These are phyloP conservation scores for Cordilura impudica DNA, from an alignment of 2,888 invertebrate genomes.

Conservation along the genomic window DNA sequence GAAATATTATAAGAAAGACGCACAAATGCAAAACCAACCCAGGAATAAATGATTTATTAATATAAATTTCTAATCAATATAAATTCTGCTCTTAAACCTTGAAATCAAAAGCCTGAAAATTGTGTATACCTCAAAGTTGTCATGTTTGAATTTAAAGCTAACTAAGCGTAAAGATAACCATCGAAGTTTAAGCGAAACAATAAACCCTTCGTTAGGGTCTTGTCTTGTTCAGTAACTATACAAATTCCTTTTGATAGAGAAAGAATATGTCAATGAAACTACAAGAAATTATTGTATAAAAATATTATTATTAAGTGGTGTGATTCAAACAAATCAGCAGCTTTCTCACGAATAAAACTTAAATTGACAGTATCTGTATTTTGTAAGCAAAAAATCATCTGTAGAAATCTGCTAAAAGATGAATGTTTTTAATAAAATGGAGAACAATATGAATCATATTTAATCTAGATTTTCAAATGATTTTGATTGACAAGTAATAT, in stretches of 20 bases:
- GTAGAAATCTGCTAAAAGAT: not conserved
- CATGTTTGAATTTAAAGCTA: not conserved
- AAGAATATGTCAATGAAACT: not conserved
- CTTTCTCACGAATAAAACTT: not conserved
- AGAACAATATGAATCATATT: not conserved
- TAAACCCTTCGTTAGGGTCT: conserved; percentile 1
- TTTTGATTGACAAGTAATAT: conserved; percentile 46
- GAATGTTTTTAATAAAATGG: conserved; percentile 10
- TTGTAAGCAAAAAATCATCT: conserved; percentile 2
- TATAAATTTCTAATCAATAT: not conserved
- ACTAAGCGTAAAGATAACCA: conserved; percentile 42
- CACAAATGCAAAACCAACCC: not conserved
- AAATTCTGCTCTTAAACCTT: not conserved
- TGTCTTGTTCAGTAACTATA: not conserved
- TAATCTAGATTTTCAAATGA: conserved; percentile 37
- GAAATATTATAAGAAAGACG: not conserved
- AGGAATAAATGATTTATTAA: not conserved
- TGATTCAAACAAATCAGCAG: not conserved
- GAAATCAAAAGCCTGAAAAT: not conserved
- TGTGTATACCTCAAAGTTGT: not conserved
- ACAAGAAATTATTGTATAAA: not conserved
- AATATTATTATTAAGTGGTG: not conserved
- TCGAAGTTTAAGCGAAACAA: conserved; percentile 4
- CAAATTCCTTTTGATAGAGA: not conserved
- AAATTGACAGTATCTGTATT: conserved; percentile 16